Percentiles rank a stretch among this genome's conserved stretches.
Evolutionary conservation across 2,888 invertebrate species (phyloP).

Genomic region (Leptopterna dolabrata): DNA sequence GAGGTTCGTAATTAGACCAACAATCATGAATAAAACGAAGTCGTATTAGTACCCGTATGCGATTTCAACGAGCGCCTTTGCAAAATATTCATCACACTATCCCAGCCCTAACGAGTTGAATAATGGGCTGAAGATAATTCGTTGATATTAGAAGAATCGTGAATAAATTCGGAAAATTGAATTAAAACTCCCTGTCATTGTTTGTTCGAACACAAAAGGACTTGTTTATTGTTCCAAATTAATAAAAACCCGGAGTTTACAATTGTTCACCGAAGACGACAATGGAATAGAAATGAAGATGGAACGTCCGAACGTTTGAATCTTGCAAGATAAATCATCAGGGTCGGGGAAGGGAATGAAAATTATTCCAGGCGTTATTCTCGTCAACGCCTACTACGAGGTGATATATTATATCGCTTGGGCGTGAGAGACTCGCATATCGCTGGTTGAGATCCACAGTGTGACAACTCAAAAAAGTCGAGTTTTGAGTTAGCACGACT

Average conservation of each 20-base stretch:
- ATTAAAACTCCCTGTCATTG: not conserved
- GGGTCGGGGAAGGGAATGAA: not conserved
- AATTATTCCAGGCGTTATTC: constrained; percentile 13
- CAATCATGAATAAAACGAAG: too few species aligned
- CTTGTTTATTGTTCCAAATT: not conserved
- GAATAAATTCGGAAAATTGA: not conserved
- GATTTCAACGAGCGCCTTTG: too few species aligned
- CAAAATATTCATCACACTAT: too few species aligned
- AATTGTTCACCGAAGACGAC: not conserved
- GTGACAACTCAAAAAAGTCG: too few species aligned
- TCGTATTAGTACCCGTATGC: too few species aligned
- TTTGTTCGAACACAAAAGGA: not conserved
- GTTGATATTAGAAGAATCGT: not conserved
- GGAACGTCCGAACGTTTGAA: not conserved
- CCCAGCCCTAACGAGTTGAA: too few species aligned
- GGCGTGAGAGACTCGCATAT: not conserved
- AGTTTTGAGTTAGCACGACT: too few species aligned
- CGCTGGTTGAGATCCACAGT: too few species aligned
- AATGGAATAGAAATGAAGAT: not conserved
- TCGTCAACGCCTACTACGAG: not conserved
- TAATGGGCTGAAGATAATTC: not conserved
- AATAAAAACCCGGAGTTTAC: not conserved
- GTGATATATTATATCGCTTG: not conserved
- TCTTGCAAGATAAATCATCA: not conserved
- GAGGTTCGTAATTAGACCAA: too few species aligned